A percentile compares a stretch with the other conserved stretches of the same genome.
Evolutionary conservation across 2,113 vertebrate genomes (phyloP).

Genomic region (Alaudala cheleensis): DNA sequence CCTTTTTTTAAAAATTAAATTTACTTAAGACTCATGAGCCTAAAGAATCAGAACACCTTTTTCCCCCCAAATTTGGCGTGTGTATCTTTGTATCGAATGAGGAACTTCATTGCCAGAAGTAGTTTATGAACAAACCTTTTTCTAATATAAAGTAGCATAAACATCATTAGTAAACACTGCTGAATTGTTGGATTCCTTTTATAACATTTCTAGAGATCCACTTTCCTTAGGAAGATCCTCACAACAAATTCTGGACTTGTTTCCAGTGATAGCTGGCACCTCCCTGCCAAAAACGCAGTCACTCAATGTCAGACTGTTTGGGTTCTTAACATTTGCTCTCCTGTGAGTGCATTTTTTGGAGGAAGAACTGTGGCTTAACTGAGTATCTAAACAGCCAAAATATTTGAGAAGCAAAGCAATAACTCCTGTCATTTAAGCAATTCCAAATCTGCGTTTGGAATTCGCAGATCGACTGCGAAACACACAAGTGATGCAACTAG

Average conservation of each 20-base stretch:
- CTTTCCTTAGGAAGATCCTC: not conserved
- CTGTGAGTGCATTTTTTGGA: not conserved
- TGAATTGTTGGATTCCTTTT: not conserved
- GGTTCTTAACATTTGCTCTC: constrained; percentile 27
- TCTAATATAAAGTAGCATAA: not conserved
- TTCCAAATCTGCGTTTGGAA: not conserved
- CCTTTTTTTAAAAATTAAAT: not conserved
- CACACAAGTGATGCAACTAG: constrained; percentile 16
- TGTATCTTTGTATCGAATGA: not conserved
- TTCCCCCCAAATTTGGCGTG: not conserved
- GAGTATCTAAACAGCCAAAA: not conserved
- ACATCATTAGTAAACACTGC: not conserved
- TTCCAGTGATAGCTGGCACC: constrained; percentile 14
- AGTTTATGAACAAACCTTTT: not conserved
- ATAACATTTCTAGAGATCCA: not conserved
- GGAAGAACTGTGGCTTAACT: not conserved
- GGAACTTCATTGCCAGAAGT: not conserved
- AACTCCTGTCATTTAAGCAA: constrained; percentile 10
- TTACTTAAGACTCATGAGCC: not conserved
- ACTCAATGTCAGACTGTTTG: not conserved
- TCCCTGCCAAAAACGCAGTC: not conserved
- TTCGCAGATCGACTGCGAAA: not conserved
- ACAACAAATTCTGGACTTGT: not conserved
- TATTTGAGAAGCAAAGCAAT: constrained; percentile 31
- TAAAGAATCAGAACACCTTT: not conserved